Conservation (phyloP, 37 sponge, comb jelly and placozoan species). For the Halichondria panicea region DNA sequence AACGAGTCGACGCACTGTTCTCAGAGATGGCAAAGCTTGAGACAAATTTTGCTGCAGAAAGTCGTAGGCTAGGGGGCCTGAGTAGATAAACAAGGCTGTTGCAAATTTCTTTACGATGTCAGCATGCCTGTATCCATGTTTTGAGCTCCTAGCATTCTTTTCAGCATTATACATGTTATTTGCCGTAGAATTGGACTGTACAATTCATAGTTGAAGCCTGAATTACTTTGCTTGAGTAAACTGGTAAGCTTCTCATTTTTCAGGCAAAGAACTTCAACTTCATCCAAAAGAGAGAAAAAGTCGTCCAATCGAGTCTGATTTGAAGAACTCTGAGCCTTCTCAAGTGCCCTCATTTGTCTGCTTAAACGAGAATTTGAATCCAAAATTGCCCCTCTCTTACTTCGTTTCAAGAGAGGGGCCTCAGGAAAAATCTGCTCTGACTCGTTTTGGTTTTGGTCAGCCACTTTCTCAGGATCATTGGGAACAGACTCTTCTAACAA, state of each 20-base stretch:
- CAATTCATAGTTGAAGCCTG: neutral
- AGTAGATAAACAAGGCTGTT: conserved; percentile 46
- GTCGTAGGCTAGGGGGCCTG: conserved; percentile 56
- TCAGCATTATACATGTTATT: conserved; percentile 30
- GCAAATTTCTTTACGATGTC: conserved; percentile 49
- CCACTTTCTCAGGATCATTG: no score
- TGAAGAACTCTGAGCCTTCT: no score
- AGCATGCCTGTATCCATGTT: no score
- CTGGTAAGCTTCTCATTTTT: conserved; percentile 7
- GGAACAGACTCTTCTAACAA: no score
- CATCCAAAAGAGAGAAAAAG: neutral
- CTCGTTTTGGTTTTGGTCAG: no score
- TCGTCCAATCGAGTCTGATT: no score
- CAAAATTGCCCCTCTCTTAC: no score
- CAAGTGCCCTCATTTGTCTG: no score
- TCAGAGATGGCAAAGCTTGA: conserved; percentile 50
- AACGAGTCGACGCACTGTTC: conserved; percentile 53
- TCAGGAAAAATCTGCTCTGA: no score
- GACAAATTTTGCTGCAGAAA: conserved; percentile 64
- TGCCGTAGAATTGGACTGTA: no score
- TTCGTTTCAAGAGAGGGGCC: no score
- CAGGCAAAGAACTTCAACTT: neutral
- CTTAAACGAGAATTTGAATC: no score
- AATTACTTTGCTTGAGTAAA: neutral
- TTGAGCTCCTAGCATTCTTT: conserved; percentile 32